Evolutionary conservation across 2,797 vertebrate genomes (phyloP).

Genomic region (Erpetoichthys calabaricus): DNA sequence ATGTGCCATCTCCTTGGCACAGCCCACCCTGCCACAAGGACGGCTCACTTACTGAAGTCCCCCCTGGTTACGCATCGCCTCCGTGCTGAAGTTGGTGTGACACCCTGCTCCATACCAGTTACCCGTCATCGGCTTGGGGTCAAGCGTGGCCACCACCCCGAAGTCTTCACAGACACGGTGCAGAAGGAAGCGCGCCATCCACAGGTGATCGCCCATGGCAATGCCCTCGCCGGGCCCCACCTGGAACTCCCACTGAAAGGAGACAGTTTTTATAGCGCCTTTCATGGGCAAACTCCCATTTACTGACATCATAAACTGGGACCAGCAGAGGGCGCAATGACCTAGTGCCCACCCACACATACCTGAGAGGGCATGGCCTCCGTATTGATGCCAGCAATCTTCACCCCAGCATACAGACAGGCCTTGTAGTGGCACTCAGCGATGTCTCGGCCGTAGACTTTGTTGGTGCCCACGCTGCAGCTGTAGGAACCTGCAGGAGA

Average conservation of each 20-base stretch:
- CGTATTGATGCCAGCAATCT: constrained; percentile 38
- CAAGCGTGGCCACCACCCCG: constrained; percentile 59
- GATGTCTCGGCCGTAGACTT: constrained; percentile 40
- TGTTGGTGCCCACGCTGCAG: constrained; percentile 45
- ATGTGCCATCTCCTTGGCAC: too few relatives aligned
- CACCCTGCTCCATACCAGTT: constrained; percentile 75
- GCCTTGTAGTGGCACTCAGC: constrained; percentile 45
- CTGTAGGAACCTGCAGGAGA: constrained; percentile 39
- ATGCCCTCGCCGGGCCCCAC: constrained; percentile 70
- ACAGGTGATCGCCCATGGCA: constrained; percentile 70
- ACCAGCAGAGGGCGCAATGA: too few relatives aligned
- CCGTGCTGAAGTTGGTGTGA: constrained; percentile 76
- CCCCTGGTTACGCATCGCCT: constrained; percentile 50
- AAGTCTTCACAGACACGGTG: constrained; percentile 77
- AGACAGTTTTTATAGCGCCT: too few relatives aligned
- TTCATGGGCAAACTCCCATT: too few relatives aligned
- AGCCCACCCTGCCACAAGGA: rapidly evolving
- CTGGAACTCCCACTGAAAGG: constrained; percentile 75
- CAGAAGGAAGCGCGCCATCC: constrained; percentile 70
- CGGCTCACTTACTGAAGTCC: constrained; percentile 61
- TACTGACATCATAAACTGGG: too few relatives aligned
- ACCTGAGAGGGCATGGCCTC: constrained; percentile 55
- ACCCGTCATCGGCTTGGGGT: constrained; percentile 67
- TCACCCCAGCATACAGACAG: constrained; percentile 29
- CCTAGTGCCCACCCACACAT: background rate